Evolutionary conservation across 1,140 invertebrate species (phyloP).

Genomic region (Tribolium castaneum): DNA sequence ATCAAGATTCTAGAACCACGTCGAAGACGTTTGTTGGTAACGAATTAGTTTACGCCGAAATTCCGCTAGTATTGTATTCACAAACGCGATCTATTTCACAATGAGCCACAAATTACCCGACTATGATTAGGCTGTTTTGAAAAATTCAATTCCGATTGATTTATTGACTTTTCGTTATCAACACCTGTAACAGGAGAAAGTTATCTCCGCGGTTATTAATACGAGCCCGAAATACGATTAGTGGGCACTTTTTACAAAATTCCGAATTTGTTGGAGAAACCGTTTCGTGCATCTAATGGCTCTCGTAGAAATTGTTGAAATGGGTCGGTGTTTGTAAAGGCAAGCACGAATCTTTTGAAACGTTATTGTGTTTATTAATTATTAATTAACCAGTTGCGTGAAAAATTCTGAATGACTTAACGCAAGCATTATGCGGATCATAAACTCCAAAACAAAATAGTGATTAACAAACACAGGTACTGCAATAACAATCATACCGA

Average conservation of each 20-base stretch:
- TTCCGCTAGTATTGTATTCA: background rate
- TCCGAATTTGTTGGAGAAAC: background rate
- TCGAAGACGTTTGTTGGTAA: background rate
- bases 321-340: background rate
- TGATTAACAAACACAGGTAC: background rate
- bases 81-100: background rate
- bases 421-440: background rate
- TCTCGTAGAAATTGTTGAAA: background rate
- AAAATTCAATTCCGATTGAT: background rate
- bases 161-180: background rate
- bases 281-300: background rate
- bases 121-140: background rate
- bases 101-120: background rate
- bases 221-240: background rate
- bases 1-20: background rate
- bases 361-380: background rate
- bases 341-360: background rate
- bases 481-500: background rate
- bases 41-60: background rate
- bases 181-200: background rate
- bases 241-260: background rate
- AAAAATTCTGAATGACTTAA: background rate
- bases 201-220: background rate
- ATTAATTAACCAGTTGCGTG: background rate
- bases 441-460: background rate